Base-by-base conservation (phyloP, 1,140 invertebrate species). In the Pachypeltis micranthus region DNA sequence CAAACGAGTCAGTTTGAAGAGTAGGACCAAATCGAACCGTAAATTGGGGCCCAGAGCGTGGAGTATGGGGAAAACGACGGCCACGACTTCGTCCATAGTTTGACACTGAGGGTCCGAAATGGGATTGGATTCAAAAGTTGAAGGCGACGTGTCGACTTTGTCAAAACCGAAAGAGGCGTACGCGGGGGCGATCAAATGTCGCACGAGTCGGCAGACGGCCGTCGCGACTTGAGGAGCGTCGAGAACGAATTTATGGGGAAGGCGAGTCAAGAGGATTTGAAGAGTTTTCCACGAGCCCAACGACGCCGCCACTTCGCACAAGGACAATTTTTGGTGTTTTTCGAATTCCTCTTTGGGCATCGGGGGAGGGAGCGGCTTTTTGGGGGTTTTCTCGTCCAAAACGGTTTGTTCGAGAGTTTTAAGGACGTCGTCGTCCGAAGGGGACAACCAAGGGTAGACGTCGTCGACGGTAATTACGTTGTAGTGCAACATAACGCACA, bases 271-370 rank as follows among this genome's bases (percentile, higher is more conserved):
- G 34, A 98, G 77, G 57, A 80, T 78, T 61, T 85, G 78, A 7
- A 90, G 92, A 70, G 88, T 87, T 12, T 85, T 80, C 94, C 94
- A 98, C 68, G 91, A 90, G 21, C 91, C 94, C 65, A 97, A 83
- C 68, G 85, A 81, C 2, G 98, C 72, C 2, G 98, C 73, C 1
- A 92, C 92, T 73, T 95, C 89, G 72, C 90, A 88, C 2, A 99
- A 76, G 39, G 91, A 88, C 69, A 98, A 83, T 74, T 98, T 98
- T 75, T 98, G 95, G 78, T 99, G 98, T 62, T 75, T 79, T 71
- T 80, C 76, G 71, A 86, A 86, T 70, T 88, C 60, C 70, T 93
- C 88, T 72, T 87, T 88, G 0, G 65, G 2, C 26, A 23, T 29
- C 2, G 3, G 27, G 12, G 57, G 57, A 28, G 28, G 57, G n/a